These are phyloP conservation scores for Melipona beecheii DNA, from an alignment of 2,888 invertebrate species.

Conservation along the genomic window DNA sequence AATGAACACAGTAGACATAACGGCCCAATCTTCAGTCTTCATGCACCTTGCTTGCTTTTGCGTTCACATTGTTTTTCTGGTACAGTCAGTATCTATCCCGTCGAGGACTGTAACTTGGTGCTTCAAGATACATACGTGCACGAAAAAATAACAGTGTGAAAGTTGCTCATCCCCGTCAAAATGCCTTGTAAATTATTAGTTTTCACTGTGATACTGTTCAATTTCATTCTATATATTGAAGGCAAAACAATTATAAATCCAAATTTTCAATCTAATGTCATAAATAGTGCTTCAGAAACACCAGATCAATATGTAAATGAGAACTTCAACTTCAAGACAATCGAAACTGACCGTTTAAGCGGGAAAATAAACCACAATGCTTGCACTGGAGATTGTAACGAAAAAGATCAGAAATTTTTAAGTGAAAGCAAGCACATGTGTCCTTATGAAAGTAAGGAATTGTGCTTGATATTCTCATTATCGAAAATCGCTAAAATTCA, in stretches of 20 bases:
- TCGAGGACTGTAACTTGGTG: conserved; percentile 51
- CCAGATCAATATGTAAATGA: background rate
- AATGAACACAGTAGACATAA: conserved; percentile 55
- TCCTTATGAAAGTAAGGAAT: conserved; percentile 48
- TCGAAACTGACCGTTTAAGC: background rate
- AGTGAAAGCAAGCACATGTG: conserved; percentile 6
- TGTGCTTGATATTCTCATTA: conserved; percentile 67
- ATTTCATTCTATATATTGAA: background rate
- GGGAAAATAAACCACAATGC: background rate
- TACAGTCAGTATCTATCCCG: conserved; percentile 70
- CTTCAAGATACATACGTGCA: conserved; percentile 6
- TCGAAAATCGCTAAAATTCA: conserved; percentile 74
- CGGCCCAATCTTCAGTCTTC: conserved; percentile 64
- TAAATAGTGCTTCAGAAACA: background rate
- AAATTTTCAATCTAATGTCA: background rate
- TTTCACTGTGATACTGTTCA: background rate
- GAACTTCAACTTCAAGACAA: background rate
- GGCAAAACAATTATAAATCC: conserved; percentile 12
- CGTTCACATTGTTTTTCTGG: conserved; percentile 68
- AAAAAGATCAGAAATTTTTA: background rate
- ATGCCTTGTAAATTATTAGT: conserved; percentile 29
- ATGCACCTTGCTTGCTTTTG: conserved; percentile 68
- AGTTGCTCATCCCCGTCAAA: background rate
- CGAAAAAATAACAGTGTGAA: conserved; percentile 14
- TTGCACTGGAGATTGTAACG: background rate